Base-by-base conservation (phyloP, 2,113 vertebrate genomes). In the Xenopus laevis region DNA sequence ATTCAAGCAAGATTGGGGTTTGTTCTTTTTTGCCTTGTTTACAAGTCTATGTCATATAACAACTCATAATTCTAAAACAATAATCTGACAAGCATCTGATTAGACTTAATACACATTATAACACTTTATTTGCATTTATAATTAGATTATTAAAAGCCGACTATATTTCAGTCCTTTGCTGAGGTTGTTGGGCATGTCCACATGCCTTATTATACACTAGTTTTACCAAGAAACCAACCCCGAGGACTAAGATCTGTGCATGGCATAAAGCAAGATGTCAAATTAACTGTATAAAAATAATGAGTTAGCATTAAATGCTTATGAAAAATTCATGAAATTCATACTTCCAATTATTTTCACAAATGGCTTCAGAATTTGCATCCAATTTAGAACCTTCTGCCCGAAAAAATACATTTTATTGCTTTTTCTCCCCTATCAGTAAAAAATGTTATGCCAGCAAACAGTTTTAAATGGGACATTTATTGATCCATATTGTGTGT, bases 311-410 rank as follows among this genome's bases (percentile, higher is more conserved):
- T 83, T 82, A 85, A 91, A 86, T 87, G 82, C 86, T 91, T 88
- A 92, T 92, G 90, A 91, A 92, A 90, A 89, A 91, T 91, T 92
- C 86, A 92, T 89, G 84, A 70, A 88, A 90, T 81, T 87, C 84
- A 83, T 86, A 82, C 81, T 87, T 89, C 84, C 86, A 88, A 86
- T 91, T 91, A 88, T 85, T 85, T 89, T 87, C 85, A 89, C 88
- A 86, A 87, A 77, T 78, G 75, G 83, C 83, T 79, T 74, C 64
- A 81, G 75, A 53, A 77, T 10, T 33, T 78, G 72, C 67, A 80
- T 4, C 15, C 81, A 79, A 83, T 84, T 88, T 83, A 68, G 79
- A 81, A 63, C 81, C 78, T 78, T 52, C 30, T 40, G 33, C 33
- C 30, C 1, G 33, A 5, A 40, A 40, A 40, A 40, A 40, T 40